Evolutionary conservation across 2,888 invertebrate genomes (phyloP), one percentile per base, ranked within the genome.

Genomic region (Galeruca laticollis): DNA sequence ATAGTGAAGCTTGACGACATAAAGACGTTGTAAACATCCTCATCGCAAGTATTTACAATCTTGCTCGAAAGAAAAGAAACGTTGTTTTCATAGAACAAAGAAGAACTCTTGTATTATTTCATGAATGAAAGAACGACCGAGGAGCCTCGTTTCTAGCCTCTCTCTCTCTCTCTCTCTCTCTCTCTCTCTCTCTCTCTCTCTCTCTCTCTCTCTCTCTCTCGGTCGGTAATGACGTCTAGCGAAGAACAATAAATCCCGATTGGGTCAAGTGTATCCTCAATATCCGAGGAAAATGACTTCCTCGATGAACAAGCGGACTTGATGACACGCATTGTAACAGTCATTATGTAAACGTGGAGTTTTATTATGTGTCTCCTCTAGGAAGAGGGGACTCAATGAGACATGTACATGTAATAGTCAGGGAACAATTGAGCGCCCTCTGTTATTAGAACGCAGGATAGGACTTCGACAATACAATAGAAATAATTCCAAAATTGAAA

Each of bases 321-420:
- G 84, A 84, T 84, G 84, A 84, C 83, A 83, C 80, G 82, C 82
- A 83, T 84, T 84, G 83, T 84, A 80, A 79, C 82, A 79, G 83
- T 84, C 84, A 84, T 84, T 84, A 84, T 83, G 82, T 84, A 83
- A 84, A 83, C 82, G 84, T 80, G 80, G 79, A 78, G 78, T 81
- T 82, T 83, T 83, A 83, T 83, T 82, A 82, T 82, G 78, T 78
- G 76, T 75, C 76, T 74, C 75, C 77, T 74, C 70, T 76, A 74
- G 75, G 73, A 76, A 78, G 76, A 75, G 72, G 60, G 63, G 69
- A 75, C 73, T 76, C 76, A 76, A 79, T 78, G 78, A 79, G 75
- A 78, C 79, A 76, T 78, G 77, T 70, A 77, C 77, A 72, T 72
- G 77, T 78, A 76, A 76, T 77, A 75, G 70, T 51, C 63, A 63